Evolutionary conservation across 2,113 vertebrate genomes (phyloP).

Genomic region (Candoia aspera): DNA sequence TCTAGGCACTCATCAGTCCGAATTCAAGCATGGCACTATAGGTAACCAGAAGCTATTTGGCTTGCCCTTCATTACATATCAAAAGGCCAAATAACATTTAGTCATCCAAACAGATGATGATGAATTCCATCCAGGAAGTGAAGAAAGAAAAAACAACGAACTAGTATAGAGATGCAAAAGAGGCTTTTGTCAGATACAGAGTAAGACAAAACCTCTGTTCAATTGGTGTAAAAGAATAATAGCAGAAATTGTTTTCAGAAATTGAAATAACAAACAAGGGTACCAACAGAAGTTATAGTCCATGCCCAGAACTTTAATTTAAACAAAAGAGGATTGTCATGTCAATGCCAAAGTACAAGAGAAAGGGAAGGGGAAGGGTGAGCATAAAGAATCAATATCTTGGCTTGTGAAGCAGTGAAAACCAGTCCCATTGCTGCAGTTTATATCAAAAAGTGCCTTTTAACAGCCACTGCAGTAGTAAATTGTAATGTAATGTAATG

Average conservation of each 20-base stretch:
- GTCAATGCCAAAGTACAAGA: neutral
- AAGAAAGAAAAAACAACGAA: neutral
- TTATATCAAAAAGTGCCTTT: neutral
- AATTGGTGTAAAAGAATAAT: neutral
- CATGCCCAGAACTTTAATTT: neutral
- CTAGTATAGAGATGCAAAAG: neutral
- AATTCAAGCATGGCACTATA: neutral
- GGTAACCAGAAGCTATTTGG: neutral
- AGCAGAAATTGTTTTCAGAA: neutral
- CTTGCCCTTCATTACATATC: neutral
- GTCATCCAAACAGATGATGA: neutral
- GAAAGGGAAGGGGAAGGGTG: too few species aligned
- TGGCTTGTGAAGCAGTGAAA: neutral
- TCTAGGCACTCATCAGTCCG: slow-evolving; percentile 13
- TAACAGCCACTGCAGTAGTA: neutral
- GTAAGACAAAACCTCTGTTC: neutral
- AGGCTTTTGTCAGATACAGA: neutral
- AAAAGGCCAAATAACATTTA: neutral
- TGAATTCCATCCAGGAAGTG: neutral
- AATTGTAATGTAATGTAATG: neutral
- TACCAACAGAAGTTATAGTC: neutral
- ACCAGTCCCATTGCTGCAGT: neutral
- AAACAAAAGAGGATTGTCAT: neutral
- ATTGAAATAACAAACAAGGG: neutral
- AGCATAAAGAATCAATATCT: neutral